These are phyloP conservation scores for Noctua comes DNA, from an alignment of 2,888 invertebrate genomes.

Conservation along the genomic window DNA sequence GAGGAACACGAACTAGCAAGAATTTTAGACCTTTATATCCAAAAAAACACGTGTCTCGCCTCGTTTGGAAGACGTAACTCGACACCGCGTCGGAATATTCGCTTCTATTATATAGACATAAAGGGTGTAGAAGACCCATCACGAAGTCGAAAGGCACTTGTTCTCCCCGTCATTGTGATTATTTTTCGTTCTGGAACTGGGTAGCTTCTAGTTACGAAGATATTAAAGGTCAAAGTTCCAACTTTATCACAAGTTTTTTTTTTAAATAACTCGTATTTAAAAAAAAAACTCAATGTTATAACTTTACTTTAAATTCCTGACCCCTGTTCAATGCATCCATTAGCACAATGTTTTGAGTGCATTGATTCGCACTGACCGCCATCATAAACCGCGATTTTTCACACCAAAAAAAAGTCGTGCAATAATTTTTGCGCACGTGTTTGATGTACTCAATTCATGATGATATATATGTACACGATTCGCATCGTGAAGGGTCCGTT, in stretches of 20 bases:
- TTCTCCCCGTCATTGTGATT: not conserved
- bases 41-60: not conserved
- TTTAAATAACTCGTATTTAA: too few relatives aligned
- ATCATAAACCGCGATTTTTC: not conserved
- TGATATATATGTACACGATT: too few relatives aligned
- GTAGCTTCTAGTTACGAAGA: not conserved
- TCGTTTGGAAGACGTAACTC: not conserved
- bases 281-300: too few relatives aligned
- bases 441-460: not conserved
- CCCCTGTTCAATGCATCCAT: not conserved
- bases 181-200: not conserved
- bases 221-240: not conserved
- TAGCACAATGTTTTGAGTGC: not conserved
- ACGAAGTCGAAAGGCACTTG: too few relatives aligned
- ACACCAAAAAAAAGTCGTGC: not conserved
- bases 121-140: not conserved
- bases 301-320: not conserved
- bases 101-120: not conserved
- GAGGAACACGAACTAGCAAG: too few relatives aligned
- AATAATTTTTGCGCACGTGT: not conserved
- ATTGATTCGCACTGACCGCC: not conserved
- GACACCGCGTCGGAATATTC: not conserved
- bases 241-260: not conserved
- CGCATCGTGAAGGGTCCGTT: not conserved
- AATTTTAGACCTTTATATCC: not conserved